Conservation (phyloP, 2,113 vertebrate genomes). For the Psettodes erumei region DNA sequence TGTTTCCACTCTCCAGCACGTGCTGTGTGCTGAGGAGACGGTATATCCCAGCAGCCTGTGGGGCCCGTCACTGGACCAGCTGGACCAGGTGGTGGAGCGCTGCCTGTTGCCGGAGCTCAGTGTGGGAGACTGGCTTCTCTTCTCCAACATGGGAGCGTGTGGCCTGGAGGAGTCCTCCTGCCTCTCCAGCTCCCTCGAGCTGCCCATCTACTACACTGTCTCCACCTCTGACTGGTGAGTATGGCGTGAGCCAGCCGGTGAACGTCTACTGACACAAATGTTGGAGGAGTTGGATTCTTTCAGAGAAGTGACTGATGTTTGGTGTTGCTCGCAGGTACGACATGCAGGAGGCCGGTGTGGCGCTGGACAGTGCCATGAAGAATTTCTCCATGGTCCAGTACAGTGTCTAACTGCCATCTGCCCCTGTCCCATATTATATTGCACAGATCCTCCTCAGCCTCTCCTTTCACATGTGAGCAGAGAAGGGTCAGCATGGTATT, state of each 20-base stretch:
- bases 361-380: constrained; percentile 91
- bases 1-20: constrained; percentile 54
- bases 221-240: constrained; percentile 94
- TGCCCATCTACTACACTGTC: constrained; percentile 93
- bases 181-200: constrained; percentile 84
- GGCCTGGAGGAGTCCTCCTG: constrained; percentile 85
- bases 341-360: constrained; percentile 93
- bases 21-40: constrained; percentile 81
- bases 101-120: constrained; percentile 94
- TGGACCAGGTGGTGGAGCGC: constrained; percentile 94
- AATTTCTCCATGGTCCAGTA: constrained; percentile 91
- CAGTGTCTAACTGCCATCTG: constrained; percentile 87
- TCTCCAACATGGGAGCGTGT: constrained; percentile 93
- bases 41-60: constrained; percentile 94
- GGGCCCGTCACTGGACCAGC: constrained; percentile 94
- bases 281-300: not conserved
- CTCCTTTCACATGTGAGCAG: constrained; percentile 52
- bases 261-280: not conserved
- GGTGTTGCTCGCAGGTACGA: constrained; percentile 85
- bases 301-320: constrained; percentile 8
- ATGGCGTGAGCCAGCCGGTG: not conserved
- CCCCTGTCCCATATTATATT: constrained; percentile 73
- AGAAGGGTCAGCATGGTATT: constrained; percentile 52
- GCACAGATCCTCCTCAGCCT: constrained; percentile 80
- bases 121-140: constrained; percentile 97